Conservation (phyloP, 2,797 vertebrate genomes). For the Astyanax mexicanus region DNA sequence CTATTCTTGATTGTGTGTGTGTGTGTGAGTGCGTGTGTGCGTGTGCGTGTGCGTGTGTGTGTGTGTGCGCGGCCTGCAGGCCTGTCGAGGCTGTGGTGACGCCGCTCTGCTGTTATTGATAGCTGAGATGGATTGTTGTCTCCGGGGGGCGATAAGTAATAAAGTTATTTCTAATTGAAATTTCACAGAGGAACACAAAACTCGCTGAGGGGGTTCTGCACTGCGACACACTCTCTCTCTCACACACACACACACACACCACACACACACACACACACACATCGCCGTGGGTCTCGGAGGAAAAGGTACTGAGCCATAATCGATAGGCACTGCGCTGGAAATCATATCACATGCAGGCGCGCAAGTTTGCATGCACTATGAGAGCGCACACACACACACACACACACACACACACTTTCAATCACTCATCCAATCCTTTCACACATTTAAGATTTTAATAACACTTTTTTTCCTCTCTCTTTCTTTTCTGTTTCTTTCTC, state of each 20-base stretch:
- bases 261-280: conserved; percentile 22
- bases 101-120: conserved; percentile 74
- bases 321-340: conserved; percentile 60
- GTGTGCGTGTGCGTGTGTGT: conserved; percentile 19
- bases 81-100: conserved; percentile 65
- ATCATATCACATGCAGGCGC: conserved; percentile 58
- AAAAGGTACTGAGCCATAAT: conserved; percentile 63
- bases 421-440: neutral
- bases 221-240: conserved; percentile 24
- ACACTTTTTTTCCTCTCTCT: neutral
- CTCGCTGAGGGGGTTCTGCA: conserved; percentile 45
- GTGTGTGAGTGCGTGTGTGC: conserved; percentile 13
- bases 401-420: conserved; percentile 22
- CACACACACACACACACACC: conserved; percentile 40
- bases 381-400: conserved; percentile 24
- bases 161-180: conserved; percentile 79
- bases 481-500: neutral
- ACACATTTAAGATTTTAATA: neutral
- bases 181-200: conserved; percentile 63
- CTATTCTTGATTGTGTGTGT: too few species aligned
- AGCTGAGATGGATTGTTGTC: conserved; percentile 73
- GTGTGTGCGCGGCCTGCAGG: conserved; percentile 6
- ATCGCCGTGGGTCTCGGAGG: conserved; percentile 46
- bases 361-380: conserved; percentile 30
- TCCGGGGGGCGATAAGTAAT: conserved; percentile 71